Evolutionary conservation across 2,888 invertebrate species (phyloP).

Genomic region (Serripes groenlandicus): DNA sequence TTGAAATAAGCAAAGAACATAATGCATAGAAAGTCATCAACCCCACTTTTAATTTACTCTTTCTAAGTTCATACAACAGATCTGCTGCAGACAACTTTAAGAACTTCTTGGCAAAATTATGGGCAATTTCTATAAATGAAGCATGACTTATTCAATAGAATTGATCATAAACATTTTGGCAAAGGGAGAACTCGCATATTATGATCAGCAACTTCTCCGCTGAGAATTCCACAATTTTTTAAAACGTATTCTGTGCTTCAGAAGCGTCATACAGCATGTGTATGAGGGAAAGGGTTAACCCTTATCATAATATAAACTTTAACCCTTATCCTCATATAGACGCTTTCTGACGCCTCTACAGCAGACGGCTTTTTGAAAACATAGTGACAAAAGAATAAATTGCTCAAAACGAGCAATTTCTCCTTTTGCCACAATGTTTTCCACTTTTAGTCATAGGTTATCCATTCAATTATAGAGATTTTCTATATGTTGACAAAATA

Average conservation of each 20-base stretch:
- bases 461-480: too few species aligned
- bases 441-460: too few species aligned
- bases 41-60: too few species aligned
- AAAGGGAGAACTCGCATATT: background rate
- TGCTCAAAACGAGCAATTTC: background rate
- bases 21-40: too few species aligned
- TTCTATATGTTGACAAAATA: too few species aligned
- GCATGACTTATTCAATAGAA: background rate
- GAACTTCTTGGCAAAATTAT: too few species aligned
- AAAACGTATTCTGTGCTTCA: background rate
- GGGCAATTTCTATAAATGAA: too few species aligned
- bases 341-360: background rate
- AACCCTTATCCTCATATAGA: background rate
- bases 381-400: conserved; percentile 1
- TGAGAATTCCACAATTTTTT: background rate
- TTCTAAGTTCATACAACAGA: too few species aligned
- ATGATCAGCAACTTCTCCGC: background rate
- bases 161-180: background rate
- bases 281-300: background rate
- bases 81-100: too few species aligned
- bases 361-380: background rate
- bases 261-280: background rate
- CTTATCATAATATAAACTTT: background rate
- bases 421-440: conserved; percentile 4
- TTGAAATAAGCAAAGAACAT: too few species aligned